These are phyloP conservation scores for Microctonus aethiopoides DNA, from an alignment of 2,888 invertebrate genomes.

Conservation along the genomic window DNA sequence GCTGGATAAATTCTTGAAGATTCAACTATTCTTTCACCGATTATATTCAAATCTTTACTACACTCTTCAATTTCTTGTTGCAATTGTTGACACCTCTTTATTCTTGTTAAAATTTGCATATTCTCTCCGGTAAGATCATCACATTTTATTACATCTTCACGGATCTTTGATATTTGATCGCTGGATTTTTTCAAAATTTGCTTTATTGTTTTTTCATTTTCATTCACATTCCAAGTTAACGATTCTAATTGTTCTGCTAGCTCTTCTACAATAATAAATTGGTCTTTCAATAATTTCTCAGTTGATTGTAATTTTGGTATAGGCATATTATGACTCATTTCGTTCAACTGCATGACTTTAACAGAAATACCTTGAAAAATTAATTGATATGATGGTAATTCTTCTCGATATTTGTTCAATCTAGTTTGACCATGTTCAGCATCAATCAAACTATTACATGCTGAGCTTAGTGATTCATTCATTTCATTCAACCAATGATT, in stretches of 20 bases:
- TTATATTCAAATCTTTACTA: slow-evolving; percentile 75
- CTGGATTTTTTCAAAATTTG: slow-evolving; percentile 78
- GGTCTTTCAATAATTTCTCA: slow-evolving; percentile 76
- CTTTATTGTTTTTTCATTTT: slow-evolving; percentile 79
- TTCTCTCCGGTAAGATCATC: slow-evolving; percentile 92
- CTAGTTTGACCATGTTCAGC: slow-evolving; percentile 83
- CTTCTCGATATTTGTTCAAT: slow-evolving; percentile 86
- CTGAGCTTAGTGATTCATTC: slow-evolving; percentile 79
- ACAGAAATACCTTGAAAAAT: slow-evolving; percentile 81
- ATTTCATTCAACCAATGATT: slow-evolving; percentile 87
- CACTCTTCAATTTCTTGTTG: slow-evolving; percentile 78
- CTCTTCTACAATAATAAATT: slow-evolving; percentile 80
- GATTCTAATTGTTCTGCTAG: slow-evolving; percentile 81
- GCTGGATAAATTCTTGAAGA: slow-evolving; percentile 81
- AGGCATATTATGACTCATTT: slow-evolving; percentile 76
- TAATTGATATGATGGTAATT: slow-evolving; percentile 82
- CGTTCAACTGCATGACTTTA: slow-evolving; percentile 83
- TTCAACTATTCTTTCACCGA: slow-evolving; percentile 77
- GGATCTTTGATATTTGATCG: slow-evolving; percentile 77
- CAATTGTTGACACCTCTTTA: slow-evolving; percentile 79
- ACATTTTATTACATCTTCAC: slow-evolving; percentile 88
- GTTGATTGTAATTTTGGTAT: slow-evolving; percentile 78
- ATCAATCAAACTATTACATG: slow-evolving; percentile 82
- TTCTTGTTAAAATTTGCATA: slow-evolving; percentile 81
- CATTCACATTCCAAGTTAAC: slow-evolving; percentile 78